Evolutionary conservation across 1,140 invertebrate genomes (phyloP).

Genomic region (Trialeurodes vaporariorum): DNA sequence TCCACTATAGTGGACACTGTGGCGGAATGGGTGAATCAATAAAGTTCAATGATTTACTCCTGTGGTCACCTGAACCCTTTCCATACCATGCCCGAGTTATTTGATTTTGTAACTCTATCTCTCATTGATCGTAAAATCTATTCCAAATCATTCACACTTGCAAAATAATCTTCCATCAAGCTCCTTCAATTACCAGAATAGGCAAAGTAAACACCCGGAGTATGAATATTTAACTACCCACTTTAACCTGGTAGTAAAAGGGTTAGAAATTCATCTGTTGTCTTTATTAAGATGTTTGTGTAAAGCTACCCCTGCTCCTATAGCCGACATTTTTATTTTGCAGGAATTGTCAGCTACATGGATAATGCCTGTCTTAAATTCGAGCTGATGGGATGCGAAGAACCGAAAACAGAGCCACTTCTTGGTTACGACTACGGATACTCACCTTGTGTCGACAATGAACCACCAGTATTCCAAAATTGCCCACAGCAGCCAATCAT

Average conservation of each 20-base stretch:
- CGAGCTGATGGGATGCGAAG: conserved; percentile 90
- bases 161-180: too few relatives aligned
- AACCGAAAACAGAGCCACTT: conserved; percentile 59
- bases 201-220: too few relatives aligned
- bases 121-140: too few relatives aligned
- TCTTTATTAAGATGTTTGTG: too few relatives aligned
- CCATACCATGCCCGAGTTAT: too few relatives aligned
- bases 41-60: neutral
- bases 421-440: conserved; percentile 89
- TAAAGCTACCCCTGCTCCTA: neutral
- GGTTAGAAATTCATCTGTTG: too few relatives aligned
- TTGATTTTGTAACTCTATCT: too few relatives aligned
- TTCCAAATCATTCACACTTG: too few relatives aligned
- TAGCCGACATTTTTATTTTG: conserved; percentile 14
- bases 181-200: too few relatives aligned
- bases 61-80: neutral
- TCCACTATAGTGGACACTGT: too few relatives aligned
- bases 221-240: too few relatives aligned
- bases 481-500: conserved; percentile 85
- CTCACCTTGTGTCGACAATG: conserved; percentile 90
- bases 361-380: conserved; percentile 93
- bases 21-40: neutral
- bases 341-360: conserved; percentile 86
- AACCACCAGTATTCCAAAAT: conserved; percentile 91
- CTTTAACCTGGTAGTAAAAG: too few relatives aligned